phyloP scores from a whole-genome alignment of 2,888 invertebrate species.

The Drosophila prostipennis region DNA sequence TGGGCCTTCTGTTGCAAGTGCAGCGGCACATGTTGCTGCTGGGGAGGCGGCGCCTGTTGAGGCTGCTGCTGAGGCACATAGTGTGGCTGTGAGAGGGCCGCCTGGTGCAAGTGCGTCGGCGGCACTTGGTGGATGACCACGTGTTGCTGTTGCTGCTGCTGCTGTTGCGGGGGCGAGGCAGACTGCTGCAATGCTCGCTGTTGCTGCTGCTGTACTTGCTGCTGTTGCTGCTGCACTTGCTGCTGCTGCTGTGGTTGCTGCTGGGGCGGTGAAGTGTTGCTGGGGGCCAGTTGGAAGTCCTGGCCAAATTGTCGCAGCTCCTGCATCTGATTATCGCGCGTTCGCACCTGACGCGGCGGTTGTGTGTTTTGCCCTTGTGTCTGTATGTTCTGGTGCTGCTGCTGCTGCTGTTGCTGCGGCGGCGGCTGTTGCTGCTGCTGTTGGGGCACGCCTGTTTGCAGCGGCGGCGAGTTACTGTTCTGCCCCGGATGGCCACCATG shows the following conservation, averaged over 20 bases:
- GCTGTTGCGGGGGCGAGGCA: conserved; percentile 59
- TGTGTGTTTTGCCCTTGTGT: conserved; percentile 75
- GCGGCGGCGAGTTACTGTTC: conserved; percentile 78
- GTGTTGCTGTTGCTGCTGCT: conserved; percentile 70
- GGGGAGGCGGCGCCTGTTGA: conserved; percentile 71
- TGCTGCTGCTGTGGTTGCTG: conserved; percentile 65
- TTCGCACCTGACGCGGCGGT: conserved; percentile 79
- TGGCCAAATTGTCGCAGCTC: conserved; percentile 92
- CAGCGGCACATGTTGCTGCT: conserved; percentile 56
- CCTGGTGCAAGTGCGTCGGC: conserved; percentile 65
- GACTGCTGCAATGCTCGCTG: conserved; percentile 54
- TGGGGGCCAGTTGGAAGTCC: conserved; percentile 89
- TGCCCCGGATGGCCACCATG: conserved; percentile 78
- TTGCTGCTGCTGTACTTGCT: conserved; percentile 53
- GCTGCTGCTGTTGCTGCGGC: conserved; percentile 57
- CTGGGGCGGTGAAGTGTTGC: conserved; percentile 80
- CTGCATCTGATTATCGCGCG: conserved; percentile 82
- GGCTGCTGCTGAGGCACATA: conserved; percentile 81
- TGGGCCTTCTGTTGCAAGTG: conserved; percentile 65
- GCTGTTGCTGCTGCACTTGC: conserved; percentile 55
- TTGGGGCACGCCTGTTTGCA: conserved; percentile 67
- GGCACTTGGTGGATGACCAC: conserved; percentile 65
- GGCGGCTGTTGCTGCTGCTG: conserved; percentile 51
- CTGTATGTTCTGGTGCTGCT: conserved; percentile 54
- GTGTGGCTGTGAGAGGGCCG: conserved; percentile 73